Evolutionary conservation across 2,113 vertebrate genomes (phyloP).

Genomic region (Lampris megalopsis): DNA sequence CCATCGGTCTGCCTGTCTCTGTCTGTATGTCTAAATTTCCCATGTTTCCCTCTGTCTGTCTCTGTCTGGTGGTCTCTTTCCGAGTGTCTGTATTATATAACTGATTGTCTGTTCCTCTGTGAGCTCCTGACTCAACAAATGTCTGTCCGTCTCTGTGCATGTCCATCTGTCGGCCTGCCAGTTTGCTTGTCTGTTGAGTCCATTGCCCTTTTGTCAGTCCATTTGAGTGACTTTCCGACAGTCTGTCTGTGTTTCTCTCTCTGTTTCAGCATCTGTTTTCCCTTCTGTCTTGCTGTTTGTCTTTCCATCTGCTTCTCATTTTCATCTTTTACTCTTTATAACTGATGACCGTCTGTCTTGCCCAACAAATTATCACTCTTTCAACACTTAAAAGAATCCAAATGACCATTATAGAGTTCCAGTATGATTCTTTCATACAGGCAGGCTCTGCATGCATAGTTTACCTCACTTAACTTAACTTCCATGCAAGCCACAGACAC

Average conservation of each 20-base stretch:
- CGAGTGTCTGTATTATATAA: no score
- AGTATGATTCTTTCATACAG: no score
- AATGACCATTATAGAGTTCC: no score
- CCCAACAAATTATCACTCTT: background rate
- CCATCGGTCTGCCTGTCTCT: background rate
- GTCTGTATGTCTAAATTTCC: background rate
- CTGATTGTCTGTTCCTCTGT: no score
- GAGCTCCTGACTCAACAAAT: no score
- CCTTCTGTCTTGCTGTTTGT: constrained; percentile 9
- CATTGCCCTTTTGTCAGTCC: no score
- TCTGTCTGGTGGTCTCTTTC: background rate
- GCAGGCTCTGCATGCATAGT: no score
- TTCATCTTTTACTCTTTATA: background rate
- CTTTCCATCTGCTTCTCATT: background rate
- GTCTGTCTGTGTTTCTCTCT: no score
- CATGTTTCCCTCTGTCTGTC: background rate
- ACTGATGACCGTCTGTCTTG: background rate
- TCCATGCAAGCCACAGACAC: no score
- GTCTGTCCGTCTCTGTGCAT: background rate
- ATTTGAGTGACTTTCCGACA: no score
- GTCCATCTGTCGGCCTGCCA: constrained; percentile 5
- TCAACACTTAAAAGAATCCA: no score
- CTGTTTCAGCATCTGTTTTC: background rate
- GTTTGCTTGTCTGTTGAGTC: background rate
- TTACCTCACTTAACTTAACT: no score